These are phyloP conservation scores for Heliconius hermathena DNA, from an alignment of 1,140 invertebrate genomes.

Conservation along the genomic window DNA sequence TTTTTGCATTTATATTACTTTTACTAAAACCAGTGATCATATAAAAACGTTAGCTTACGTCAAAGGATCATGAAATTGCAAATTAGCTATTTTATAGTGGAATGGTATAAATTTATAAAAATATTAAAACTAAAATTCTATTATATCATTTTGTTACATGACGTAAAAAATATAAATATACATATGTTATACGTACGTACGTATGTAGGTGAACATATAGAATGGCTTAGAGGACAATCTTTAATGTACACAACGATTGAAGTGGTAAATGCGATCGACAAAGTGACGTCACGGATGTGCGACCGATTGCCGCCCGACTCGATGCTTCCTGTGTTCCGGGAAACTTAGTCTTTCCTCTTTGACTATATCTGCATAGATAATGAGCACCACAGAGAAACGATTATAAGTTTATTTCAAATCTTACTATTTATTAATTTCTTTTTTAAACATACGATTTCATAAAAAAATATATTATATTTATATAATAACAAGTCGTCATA, in stretches of 20 bases:
- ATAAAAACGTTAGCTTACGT: slow-evolving; percentile 8
- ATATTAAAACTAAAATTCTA: too few species aligned
- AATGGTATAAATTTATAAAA: too few species aligned
- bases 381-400: slow-evolving; percentile 9
- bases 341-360: slow-evolving; percentile 36
- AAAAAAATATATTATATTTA: background rate
- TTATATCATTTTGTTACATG: too few species aligned
- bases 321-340: slow-evolving; percentile 59
- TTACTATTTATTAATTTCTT: background rate
- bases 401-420: background rate
- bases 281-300: slow-evolving; percentile 59
- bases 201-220: background rate
- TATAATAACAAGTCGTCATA: background rate
- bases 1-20: slow-evolving; percentile 33
- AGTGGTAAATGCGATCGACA: slow-evolving; percentile 39
- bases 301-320: slow-evolving; percentile 63
- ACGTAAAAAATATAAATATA: too few species aligned
- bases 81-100: background rate
- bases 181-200: too few species aligned
- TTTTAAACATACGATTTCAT: background rate
- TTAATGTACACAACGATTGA: slow-evolving; percentile 21
- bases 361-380: slow-evolving; percentile 34
- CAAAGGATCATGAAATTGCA: background rate
- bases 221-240: background rate
- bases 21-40: background rate